Base-by-base conservation (phyloP, 92 coral and sea anemone genomes). In the Montipora capitata region DNA sequence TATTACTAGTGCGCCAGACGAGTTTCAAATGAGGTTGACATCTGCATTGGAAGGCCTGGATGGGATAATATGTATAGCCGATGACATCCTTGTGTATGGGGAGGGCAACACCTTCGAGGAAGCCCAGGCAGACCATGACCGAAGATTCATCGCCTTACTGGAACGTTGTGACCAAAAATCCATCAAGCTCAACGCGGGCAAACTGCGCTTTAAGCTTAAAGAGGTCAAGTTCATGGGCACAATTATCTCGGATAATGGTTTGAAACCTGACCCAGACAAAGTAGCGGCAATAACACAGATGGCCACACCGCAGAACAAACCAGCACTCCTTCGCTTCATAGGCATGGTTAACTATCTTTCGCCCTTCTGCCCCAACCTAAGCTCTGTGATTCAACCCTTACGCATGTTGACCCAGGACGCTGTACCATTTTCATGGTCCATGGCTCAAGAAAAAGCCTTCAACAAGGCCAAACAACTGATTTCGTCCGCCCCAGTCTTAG, bases 311-410 rank as follows among this genome's bases (percentile, higher is more conserved):
- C 81, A 67, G 40, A 84, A 88, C 90, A 92, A 88, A 17, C 49
- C 90, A 68, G 95, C 95, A 16, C 72, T 92, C 65, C 90, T 88
- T 13, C 54, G 95, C 51, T 92, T 88, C 79, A 88, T 91, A 82
- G 51, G 95, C 12, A 91, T 92, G 90, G 66, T 79, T 14, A 88
- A 92, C 88, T 83, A 83, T 52, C 74, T 92, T 38, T 88, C 92
- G 2, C 90, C 95, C 11, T 92, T 92, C 87, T 88, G 92, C 65
- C 80, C 71, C 40, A 77, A 88, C 73, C 87, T 88, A 38, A 76
- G 83, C 78, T 18, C 85, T 62, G 72, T 16, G 16, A 91, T 91
- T 5, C 76, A 91, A 20, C 94, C 89, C 2, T 76, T 86, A 7
- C 11, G 20, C 39, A 71, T 71, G 76, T 52, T 71, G 52, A 71